Evolutionary conservation across 2,113 vertebrate species (phyloP).

Genomic region (Calidris pugnax): DNA sequence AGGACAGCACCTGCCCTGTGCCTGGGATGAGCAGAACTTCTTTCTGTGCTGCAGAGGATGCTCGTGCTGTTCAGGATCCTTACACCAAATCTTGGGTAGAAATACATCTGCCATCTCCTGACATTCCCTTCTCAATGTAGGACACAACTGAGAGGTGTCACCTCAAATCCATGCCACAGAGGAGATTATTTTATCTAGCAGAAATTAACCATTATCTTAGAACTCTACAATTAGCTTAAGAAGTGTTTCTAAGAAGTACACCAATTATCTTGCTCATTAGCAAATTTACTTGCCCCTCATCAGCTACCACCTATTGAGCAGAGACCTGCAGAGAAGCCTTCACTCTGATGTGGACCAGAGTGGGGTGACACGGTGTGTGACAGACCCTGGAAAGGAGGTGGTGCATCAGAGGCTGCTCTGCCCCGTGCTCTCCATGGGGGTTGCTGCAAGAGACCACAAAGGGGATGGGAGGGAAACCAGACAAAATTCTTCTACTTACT

Average conservation of each 20-base stretch:
- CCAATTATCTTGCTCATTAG: background rate
- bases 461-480: background rate
- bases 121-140: background rate
- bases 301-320: background rate
- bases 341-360: fast-evolving
- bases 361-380: background rate
- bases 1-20: background rate
- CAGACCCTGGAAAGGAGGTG: background rate
- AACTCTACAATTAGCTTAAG: background rate
- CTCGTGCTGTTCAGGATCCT: background rate
- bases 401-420: background rate
- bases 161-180: background rate
- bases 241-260: background rate
- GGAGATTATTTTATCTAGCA: background rate
- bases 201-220: background rate
- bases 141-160: background rate
- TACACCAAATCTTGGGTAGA: background rate
- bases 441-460: background rate
- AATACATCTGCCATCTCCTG: background rate
- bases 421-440: background rate
- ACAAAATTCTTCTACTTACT: background rate
- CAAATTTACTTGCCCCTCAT: background rate
- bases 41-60: background rate
- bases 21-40: fast-evolving
- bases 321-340: background rate